These are phyloP conservation scores for Carettochelys insculpta DNA, from an alignment of 2,113 vertebrate species.

Conservation along the genomic window DNA sequence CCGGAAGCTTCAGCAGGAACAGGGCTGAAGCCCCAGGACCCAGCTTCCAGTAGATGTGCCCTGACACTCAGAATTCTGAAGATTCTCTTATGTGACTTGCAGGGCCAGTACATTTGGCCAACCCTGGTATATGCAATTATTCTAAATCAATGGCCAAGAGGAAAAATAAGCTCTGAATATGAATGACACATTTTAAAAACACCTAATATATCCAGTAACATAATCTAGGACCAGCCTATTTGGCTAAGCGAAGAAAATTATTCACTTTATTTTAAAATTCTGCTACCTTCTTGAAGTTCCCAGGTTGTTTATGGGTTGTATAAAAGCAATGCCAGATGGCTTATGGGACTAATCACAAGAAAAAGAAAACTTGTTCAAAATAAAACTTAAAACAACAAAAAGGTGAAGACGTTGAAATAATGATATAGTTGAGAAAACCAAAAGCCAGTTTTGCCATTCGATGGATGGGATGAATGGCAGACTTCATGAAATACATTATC, in stretches of 20 bases:
- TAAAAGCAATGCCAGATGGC: background rate
- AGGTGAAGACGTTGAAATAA: background rate
- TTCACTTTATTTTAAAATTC: background rate
- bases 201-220: background rate
- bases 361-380: background rate
- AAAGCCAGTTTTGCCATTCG: background rate
- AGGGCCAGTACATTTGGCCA: no score
- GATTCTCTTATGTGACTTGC: no score
- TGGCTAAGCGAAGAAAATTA: background rate
- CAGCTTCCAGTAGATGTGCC: no score
- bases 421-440: background rate
- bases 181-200: background rate
- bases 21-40: no score
- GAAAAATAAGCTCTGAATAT: background rate
- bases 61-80: no score
- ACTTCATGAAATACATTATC: background rate
- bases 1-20: no score
- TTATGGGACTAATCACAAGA: background rate
- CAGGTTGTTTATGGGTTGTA: background rate
- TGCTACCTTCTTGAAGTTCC: background rate
- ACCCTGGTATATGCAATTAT: rapidly evolving
- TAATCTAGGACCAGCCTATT: background rate
- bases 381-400: no score
- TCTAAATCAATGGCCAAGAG: background rate
- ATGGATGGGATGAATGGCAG: background rate